phyloP scores from a whole-genome alignment of 2,888 invertebrate species.

The Eupithecia subfuscata region DNA sequence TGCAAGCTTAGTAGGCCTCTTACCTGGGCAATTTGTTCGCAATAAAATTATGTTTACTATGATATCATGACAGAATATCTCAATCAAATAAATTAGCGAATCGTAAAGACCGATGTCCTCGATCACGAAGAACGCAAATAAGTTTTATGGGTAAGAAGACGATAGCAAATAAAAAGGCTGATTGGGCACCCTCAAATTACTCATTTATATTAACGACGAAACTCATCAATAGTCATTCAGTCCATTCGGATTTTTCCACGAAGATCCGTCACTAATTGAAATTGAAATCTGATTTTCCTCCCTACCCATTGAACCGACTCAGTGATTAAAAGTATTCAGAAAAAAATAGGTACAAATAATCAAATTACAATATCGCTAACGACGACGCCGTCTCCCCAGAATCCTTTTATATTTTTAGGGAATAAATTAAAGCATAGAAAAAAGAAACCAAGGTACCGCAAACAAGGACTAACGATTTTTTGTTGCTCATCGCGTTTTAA shows the following conservation, averaged over 20 bases:
- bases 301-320: conserved; percentile 65
- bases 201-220: conserved; percentile 79
- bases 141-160: conserved; percentile 27
- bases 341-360: conserved; percentile 82
- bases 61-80: not conserved
- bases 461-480: conserved; percentile 74
- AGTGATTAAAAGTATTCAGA: conserved; percentile 83
- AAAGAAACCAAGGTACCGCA: conserved; percentile 64
- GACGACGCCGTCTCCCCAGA: conserved; percentile 75
- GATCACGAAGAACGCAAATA: conserved; percentile 32
- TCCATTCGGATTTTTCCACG: conserved; percentile 72
- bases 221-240: conserved; percentile 82
- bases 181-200: conserved; percentile 68
- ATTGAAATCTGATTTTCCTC: conserved; percentile 83
- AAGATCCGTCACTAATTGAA: conserved; percentile 82
- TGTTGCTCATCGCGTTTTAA: conserved; percentile 54
- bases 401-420: conserved; percentile 83
- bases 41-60: conserved; percentile 14
- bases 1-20: conserved; percentile 12
- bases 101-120: conserved; percentile 22
- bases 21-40: conserved; percentile 15
- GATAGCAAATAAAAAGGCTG: conserved; percentile 53
- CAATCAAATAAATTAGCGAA: conserved; percentile 15
- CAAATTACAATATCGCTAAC: conserved; percentile 85
- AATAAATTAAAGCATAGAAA: conserved; percentile 79